Evolutionary conservation across 2,888 invertebrate genomes (phyloP).

Genomic region (Temnothorax rugatulus): DNA sequence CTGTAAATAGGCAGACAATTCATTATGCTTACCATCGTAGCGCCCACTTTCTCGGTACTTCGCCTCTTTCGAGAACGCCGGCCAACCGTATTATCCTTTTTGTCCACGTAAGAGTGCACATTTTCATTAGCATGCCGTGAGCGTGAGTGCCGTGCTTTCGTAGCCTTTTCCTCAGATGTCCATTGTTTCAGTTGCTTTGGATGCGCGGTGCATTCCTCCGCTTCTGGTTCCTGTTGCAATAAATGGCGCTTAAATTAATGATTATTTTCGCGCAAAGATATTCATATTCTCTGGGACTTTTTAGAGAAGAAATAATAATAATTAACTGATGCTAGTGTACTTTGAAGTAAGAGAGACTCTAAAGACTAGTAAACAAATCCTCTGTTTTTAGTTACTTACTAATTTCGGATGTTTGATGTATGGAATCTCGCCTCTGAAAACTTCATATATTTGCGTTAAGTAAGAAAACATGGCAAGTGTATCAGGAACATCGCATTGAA

Average conservation of each 20-base stretch:
- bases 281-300: not conserved
- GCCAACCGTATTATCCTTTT: constrained; percentile 85
- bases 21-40: constrained; percentile 87
- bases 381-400: constrained; percentile 84
- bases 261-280: not conserved
- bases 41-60: constrained; percentile 89
- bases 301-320: not conserved
- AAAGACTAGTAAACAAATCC: not conserved
- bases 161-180: constrained; percentile 81
- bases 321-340: not conserved
- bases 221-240: constrained; percentile 81
- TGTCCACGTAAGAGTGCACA: constrained; percentile 82
- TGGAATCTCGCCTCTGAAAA: constrained; percentile 97
- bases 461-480: constrained; percentile 93
- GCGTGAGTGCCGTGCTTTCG: constrained; percentile 80
- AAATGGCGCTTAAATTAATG: not conserved
- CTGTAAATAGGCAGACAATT: constrained; percentile 26
- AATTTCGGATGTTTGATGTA: constrained; percentile 92
- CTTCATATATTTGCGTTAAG: constrained; percentile 95
- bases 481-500: constrained; percentile 91
- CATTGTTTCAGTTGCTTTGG: constrained; percentile 82
- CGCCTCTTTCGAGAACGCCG: constrained; percentile 88
- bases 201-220: constrained; percentile 81
- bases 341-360: constrained; percentile 14
- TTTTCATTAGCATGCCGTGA: constrained; percentile 82